phyloP scores from a whole-genome alignment of 2,113 vertebrate genomes.

The Bothrops jararaca region DNA sequence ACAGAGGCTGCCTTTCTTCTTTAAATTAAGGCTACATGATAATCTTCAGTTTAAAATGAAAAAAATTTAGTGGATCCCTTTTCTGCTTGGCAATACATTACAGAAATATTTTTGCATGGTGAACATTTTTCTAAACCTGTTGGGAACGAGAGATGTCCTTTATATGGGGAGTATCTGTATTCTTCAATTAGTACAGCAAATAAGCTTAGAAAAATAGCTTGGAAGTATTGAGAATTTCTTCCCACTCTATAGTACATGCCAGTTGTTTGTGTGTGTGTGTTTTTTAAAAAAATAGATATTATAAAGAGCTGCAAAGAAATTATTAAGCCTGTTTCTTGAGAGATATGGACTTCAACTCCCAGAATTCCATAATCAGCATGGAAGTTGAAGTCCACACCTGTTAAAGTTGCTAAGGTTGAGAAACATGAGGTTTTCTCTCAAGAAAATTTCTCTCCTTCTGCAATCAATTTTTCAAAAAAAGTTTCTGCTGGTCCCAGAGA shows the following conservation, averaged over 20 bases:
- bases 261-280: too few relatives aligned
- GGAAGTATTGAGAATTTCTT: not conserved
- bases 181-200: not conserved
- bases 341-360: not conserved
- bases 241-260: not conserved
- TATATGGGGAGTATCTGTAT: not conserved
- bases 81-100: not conserved
- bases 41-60: not conserved
- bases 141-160: not conserved
- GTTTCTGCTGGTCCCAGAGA: not conserved
- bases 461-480: not conserved
- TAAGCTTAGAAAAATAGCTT: not conserved
- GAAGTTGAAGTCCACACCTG: too few relatives aligned
- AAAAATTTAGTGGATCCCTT: not conserved
- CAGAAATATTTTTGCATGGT: not conserved
- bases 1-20: not conserved
- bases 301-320: not conserved
- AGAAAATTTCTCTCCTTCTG: not conserved
- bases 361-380: too few relatives aligned
- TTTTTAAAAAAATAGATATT: too few relatives aligned
- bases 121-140: not conserved
- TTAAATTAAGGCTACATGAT: not conserved
- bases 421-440: not conserved
- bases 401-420: too few relatives aligned
- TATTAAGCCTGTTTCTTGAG: not conserved